These are phyloP conservation scores for Scotopteryx bipunctaria DNA, from an alignment of 2,888 invertebrate species.

Conservation along the genomic window DNA sequence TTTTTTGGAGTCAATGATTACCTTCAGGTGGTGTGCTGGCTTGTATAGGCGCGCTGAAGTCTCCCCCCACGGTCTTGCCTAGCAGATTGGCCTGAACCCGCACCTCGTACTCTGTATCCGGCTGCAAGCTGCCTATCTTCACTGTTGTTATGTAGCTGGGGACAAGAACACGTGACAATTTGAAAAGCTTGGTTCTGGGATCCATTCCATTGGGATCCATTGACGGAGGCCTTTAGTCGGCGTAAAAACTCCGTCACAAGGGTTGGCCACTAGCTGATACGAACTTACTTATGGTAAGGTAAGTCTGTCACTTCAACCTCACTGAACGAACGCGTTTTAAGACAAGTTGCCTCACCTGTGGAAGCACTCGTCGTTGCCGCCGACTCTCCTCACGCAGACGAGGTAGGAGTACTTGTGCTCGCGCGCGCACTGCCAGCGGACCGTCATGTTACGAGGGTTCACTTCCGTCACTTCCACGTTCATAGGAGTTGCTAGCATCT, in stretches of 20 bases:
- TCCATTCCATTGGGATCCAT: too few species aligned
- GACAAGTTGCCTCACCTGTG: slow-evolving; percentile 55
- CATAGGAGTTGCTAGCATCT: slow-evolving; percentile 44
- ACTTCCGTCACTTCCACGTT: slow-evolving; percentile 54
- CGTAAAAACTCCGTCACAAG: too few species aligned
- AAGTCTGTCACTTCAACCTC: too few species aligned
- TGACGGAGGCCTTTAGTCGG: too few species aligned
- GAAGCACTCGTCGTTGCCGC: slow-evolving; percentile 54
- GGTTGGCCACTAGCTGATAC: too few species aligned
- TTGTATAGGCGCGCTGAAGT: slow-evolving; percentile 83
- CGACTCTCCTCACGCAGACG: slow-evolving; percentile 56
- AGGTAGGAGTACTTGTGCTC: slow-evolving; percentile 49
- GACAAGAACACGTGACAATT: neutral
- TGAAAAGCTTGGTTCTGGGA: too few species aligned
- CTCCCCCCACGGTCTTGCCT: slow-evolving; percentile 67
- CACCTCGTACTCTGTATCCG: slow-evolving; percentile 87
- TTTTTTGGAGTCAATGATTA: too few species aligned
- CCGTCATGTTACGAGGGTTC: slow-evolving; percentile 51
- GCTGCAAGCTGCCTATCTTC: slow-evolving; percentile 83
- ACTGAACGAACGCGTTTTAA: too few species aligned
- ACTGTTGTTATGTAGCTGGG: slow-evolving; percentile 79
- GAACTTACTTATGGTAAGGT: too few species aligned
- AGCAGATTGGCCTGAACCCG: slow-evolving; percentile 84
- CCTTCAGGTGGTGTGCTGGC: slow-evolving; percentile 87
- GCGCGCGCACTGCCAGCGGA: slow-evolving; percentile 62